phyloP scores from a whole-genome alignment of 2,888 invertebrate species.

The Acholoe squamosa region DNA sequence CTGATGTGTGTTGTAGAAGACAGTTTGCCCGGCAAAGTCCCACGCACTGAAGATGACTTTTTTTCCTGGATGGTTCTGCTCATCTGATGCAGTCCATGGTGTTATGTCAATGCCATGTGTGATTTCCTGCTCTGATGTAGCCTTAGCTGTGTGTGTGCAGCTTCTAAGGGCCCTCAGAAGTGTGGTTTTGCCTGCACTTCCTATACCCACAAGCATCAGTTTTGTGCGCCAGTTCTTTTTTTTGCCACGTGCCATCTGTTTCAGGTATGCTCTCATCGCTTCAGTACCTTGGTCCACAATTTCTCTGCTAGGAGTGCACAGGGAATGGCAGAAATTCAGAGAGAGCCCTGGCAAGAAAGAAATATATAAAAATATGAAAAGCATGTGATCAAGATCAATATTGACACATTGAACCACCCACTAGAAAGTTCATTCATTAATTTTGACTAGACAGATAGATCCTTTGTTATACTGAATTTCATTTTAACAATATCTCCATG shows the following conservation, averaged over 20 bases:
- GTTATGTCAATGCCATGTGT: conserved; percentile 82
- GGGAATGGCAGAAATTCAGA: conserved; percentile 1
- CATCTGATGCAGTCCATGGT: conserved; percentile 79
- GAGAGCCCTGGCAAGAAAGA: background rate
- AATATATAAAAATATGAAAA: too few relatives aligned
- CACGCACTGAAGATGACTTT: conserved; percentile 74
- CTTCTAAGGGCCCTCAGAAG: conserved; percentile 56
- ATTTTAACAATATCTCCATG: too few relatives aligned
- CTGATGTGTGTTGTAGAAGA: conserved; percentile 83
- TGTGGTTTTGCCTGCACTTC: conserved; percentile 82
- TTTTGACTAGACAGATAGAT: too few relatives aligned
- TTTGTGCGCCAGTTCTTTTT: conserved; percentile 75
- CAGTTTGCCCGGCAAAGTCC: conserved; percentile 83
- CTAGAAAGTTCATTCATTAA: too few relatives aligned
- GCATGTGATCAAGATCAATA: too few relatives aligned
- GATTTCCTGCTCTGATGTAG: conserved; percentile 69
- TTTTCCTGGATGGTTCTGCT: conserved; percentile 66
- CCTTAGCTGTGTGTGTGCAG: background rate
- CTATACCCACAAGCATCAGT: conserved; percentile 82
- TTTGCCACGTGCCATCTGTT: conserved; percentile 35
- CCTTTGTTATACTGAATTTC: too few relatives aligned
- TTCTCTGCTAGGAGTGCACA: conserved; percentile 42
- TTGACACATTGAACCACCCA: too few relatives aligned
- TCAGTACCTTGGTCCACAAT: conserved; percentile 41
- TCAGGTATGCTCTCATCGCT: conserved; percentile 41